Base-by-base conservation (phyloP, 2,888 invertebrate species). In the Tenthredo livida region DNA sequence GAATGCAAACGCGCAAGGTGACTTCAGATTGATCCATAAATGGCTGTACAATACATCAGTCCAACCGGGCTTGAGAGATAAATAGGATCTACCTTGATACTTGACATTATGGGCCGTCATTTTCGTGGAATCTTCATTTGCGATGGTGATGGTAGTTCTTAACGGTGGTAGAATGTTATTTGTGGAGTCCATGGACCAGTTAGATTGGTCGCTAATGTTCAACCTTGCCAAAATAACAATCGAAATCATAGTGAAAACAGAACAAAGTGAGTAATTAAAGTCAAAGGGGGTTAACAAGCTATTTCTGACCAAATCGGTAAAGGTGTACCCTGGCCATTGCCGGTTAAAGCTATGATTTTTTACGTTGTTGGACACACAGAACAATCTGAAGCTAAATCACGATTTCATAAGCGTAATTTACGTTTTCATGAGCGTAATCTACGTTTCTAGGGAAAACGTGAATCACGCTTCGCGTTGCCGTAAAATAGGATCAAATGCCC, bases 1-100 rank as follows among this genome's bases (percentile, higher is more conserved):
- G 37, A 86, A 84, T 4, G 67, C 12, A 54, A 61, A 86, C 21
- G 47, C 33, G 37, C 86, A 86, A 9, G 86, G 85, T 25, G 84
- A 67, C 33, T 85, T 84, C 15, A 70, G 75, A 12, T 83, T 37
- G 17, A 12, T 25, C 83, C 86, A 85, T 15, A 86, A 25, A 67
- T 70, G 65, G 3, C 75, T 67, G 12, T 84, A 54, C 10, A 85
- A 61, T 37, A 78, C 25, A 77, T 84, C 86, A 25, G 86, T 65
- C 72, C 83, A 86, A 17, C 83, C 86, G 29, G 25, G 37, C 29
- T 78, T 54, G 4, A 58, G 58, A 29, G 58, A 29, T 6, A 54
- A 54, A 78, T 78, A 78, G 3, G n/a, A 15, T 54, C 78, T 29
- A 21, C 78, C 58, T 25, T 47, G 4, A 47, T 43, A 73, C 12